Evolutionary conservation across 2,797 vertebrate genomes (phyloP), one percentile per base, ranked within the genome.

Genomic region (Rallus crepitans): DNA sequence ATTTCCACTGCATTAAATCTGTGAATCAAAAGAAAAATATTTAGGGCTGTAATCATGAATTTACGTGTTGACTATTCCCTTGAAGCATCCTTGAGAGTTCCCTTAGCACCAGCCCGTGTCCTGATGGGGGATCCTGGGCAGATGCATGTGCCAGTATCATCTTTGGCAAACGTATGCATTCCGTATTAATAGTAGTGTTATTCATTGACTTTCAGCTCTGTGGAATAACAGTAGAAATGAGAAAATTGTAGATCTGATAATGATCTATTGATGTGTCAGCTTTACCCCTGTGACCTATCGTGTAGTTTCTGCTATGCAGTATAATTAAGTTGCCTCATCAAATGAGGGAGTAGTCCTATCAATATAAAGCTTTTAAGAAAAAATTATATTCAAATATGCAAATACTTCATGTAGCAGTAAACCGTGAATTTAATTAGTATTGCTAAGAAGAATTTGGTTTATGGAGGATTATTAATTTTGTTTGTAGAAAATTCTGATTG

Each of bases 261-360:
- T 77, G 81, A 87, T 73, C 64, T 96, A 61, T 82, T 87, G 95
- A 94, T 68, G 90, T 77, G 71, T 16, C 56, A 70, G 83, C 55
- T 89, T 89, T 92, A 86, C 81, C 85, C 66, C 55, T 31, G 30
- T 0, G 2, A 94, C 85, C 76, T 91, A 20, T 71, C 59, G 3
- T 76, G 28, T n/a, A 65, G 63, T 93, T 86, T 93, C 66, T 91
- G 65, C 77, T 55, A 14, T 63, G 66, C 47, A 63, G 24, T 90
- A 27, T 94, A 93, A 96, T 93, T 90, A 93, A 90, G 72, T 88
- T 94, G 88, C 66, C 61, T 94, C 57, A 60, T 91, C 73, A 81
- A 69, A 10, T 76, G 61, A 59, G 47, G 69, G 75, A 83, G 31
- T 47, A 65, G 40, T 69, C n/a, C 45, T 88, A 59, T 63, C 69